Conservation (phyloP, 64 coral and sea anemone species). For the Acropora tenuis region DNA sequence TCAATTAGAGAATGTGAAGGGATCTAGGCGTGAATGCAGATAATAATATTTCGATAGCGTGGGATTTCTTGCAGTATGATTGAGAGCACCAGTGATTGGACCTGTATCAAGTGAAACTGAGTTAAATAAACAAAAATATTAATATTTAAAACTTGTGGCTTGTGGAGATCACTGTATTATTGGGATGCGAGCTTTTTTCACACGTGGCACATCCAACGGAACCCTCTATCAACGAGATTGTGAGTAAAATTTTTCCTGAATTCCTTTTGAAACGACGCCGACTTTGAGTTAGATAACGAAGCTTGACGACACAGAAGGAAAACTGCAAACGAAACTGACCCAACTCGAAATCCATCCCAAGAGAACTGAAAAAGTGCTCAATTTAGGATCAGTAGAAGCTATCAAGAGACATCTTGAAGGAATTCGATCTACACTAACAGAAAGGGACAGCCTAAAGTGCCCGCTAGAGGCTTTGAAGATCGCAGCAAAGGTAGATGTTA, state of each 20-base stretch:
- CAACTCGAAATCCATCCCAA: constrained; percentile 14
- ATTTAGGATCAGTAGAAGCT: constrained; percentile 28
- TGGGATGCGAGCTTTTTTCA: background rate
- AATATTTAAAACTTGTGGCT: too few species aligned
- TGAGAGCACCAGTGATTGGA: too few species aligned
- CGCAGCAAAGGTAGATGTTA: too few species aligned
- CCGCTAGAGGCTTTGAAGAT: too few species aligned
- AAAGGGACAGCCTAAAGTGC: constrained; percentile 4
- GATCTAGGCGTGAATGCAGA: too few species aligned
- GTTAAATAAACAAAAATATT: too few species aligned
- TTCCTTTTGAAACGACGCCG: background rate
- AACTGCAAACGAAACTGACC: constrained; percentile 11
- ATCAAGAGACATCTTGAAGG: constrained; percentile 23
- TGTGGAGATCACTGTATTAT: background rate
- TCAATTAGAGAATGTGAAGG: too few species aligned
- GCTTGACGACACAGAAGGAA: background rate
- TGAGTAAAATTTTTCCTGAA: constrained; percentile 30
- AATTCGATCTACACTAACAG: background rate
- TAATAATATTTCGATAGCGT: too few species aligned
- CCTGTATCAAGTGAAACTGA: too few species aligned
- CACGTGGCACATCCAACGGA: constrained; percentile 30
- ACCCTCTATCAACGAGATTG: too few species aligned
- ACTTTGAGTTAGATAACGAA: background rate
- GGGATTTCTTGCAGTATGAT: too few species aligned
- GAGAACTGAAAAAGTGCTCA: constrained; percentile 9